Base-by-base conservation (phyloP, 2,113 vertebrate species). In the Otis tarda region DNA sequence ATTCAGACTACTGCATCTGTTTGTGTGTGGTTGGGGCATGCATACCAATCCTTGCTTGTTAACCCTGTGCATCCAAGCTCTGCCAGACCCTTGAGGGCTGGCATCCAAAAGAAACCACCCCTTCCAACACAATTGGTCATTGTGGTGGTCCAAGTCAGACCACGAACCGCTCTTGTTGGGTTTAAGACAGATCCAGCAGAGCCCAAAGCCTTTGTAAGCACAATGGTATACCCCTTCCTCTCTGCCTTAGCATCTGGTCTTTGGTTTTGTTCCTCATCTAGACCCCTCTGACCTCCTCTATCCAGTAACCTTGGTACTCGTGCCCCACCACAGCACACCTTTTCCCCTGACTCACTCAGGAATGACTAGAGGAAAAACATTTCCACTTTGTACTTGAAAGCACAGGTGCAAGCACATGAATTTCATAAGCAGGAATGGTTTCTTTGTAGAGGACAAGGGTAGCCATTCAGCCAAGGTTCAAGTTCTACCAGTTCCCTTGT, bases 1-100 rank as follows among this genome's bases (percentile, higher is more conserved):
- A 95, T 84, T 93, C 83, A 24, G 67, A 90, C 74, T 78, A 74
- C 61, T 87, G 92, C 81, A 79, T 86, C 89, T 95, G 81, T 84
- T 81, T 93, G 88, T 19, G 50, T 35, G 87, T 31, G 87, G 92
- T 22, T 93, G 80, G 43, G 75, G 47, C 65, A 21, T 0, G 30
- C 80, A 67, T 63, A 47, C 53, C 4, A 2, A 83, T 24, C 84
- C 73, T 27, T n/a, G n/a, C 67, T 89, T 8, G 8, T 74, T 87
- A 65, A 64, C 53, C 60, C 63, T 30, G 56, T 0, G 33, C 75
- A 74, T 49, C 79, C 80, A 35, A 57, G 59, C 73, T 68, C 86
- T 71, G 89, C 68, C 94, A 88, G 33, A 14, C 6, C 71, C 76
- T 80, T 0, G 0, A 65, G 80, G 82, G 70, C 37, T 89, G 71